These are phyloP conservation scores for Peromyscus leucopus DNA, from an alignment of 2,113 vertebrate genomes.

Conservation along the genomic window DNA sequence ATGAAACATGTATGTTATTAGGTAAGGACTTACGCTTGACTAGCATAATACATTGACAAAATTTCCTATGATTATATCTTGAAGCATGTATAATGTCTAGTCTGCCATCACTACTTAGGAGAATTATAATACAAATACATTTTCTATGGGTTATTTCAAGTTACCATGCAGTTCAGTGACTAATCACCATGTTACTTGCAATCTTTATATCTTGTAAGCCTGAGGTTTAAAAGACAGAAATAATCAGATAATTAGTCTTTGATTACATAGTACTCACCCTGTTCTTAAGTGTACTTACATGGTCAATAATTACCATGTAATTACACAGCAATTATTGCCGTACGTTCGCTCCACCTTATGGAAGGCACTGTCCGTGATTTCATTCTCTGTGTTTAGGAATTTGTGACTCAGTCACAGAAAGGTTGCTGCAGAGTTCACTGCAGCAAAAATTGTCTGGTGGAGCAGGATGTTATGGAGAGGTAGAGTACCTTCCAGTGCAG, in stretches of 20 bases:
- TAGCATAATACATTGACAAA: conserved; percentile 36
- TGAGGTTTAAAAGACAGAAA: conserved; percentile 84
- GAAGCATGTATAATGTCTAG: conserved; percentile 50
- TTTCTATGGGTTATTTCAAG: conserved; percentile 75
- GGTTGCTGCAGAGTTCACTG: conserved; percentile 62
- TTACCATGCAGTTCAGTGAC: conserved; percentile 74
- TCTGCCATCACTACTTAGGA: conserved; percentile 61
- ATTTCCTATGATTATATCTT: conserved; percentile 33
- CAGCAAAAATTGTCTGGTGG: neutral
- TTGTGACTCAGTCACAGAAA: conserved; percentile 79
- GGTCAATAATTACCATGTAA: conserved; percentile 82
- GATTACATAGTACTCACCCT: conserved; percentile 82
- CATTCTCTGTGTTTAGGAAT: conserved; percentile 75
- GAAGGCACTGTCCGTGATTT: conserved; percentile 70
- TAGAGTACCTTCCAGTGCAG: neutral
- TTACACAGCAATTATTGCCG: conserved; percentile 78
- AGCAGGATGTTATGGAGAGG: neutral
- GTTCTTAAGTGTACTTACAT: conserved; percentile 84
- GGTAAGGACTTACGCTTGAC: neutral
- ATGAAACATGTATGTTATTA: conserved; percentile 44
- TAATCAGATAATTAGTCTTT: conserved; percentile 85
- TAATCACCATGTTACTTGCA: conserved; percentile 81
- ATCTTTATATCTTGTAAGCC: conserved; percentile 83
- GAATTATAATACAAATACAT: conserved; percentile 76
- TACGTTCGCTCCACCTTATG: conserved; percentile 75